phyloP scores from a whole-genome alignment of 2,888 invertebrate genomes.

The Mythimna loreyi region DNA sequence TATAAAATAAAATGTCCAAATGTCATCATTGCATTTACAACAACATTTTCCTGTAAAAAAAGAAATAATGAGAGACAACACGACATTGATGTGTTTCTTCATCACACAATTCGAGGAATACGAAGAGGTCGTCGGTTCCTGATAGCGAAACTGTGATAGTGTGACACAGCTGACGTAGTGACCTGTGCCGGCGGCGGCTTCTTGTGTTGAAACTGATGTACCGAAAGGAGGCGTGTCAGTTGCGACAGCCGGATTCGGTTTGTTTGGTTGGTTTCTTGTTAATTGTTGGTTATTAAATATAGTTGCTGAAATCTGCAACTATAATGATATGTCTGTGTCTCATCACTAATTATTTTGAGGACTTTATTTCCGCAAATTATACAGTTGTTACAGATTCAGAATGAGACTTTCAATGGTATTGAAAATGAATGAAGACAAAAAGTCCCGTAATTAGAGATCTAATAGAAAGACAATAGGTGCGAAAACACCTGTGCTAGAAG shows the following conservation, averaged over 20 bases:
- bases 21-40: neutral
- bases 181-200: neutral
- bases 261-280: slow-evolving; percentile 6
- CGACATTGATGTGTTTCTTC: slow-evolving; percentile 1
- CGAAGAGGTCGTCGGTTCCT: slow-evolving; percentile 41
- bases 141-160: slow-evolving; percentile 30
- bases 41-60: slow-evolving; percentile 7
- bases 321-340: neutral
- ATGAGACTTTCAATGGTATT: neutral
- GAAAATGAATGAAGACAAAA: too few relatives aligned
- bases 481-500: too few relatives aligned
- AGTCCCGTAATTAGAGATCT: too few relatives aligned
- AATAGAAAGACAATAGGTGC: too few relatives aligned
- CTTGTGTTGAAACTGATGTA: slow-evolving; percentile 30
- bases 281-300: slow-evolving; percentile 27
- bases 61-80: neutral
- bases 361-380: neutral
- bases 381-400: neutral
- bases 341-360: neutral
- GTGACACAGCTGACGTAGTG: slow-evolving; percentile 1
- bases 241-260: slow-evolving; percentile 49
- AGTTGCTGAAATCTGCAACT: neutral
- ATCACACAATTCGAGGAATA: slow-evolving; percentile 21
- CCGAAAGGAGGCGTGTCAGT: slow-evolving; percentile 22
- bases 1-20: neutral